A percentile compares a stretch with the other conserved stretches of the same genome.
These are phyloP conservation scores for Turdus rufiventris DNA, from an alignment of 2,113 vertebrate species.

Conservation along the genomic window DNA sequence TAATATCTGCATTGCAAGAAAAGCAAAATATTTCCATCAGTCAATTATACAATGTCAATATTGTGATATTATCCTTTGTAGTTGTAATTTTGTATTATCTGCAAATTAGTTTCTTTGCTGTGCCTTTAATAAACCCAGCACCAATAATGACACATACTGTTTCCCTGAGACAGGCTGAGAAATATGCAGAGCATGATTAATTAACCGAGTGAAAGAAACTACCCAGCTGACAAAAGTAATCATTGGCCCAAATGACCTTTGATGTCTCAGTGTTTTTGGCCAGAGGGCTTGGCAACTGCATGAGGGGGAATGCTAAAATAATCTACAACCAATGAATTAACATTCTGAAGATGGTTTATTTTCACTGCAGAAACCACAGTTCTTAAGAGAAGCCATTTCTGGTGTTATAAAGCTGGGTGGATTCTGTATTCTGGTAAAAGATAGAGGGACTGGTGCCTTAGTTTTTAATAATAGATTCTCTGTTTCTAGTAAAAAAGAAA, in stretches of 20 bases:
- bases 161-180: conserved; percentile 18
- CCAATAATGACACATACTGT: not conserved
- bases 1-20: not conserved
- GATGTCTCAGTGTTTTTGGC: conserved; percentile 30
- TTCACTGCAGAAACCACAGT: not conserved
- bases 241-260: conserved; percentile 57
- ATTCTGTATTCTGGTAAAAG: not conserved
- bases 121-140: not conserved
- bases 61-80: not conserved
- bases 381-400: not conserved
- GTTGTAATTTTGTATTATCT: not conserved
- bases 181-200: conserved; percentile 45
- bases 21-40: not conserved
- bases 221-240: conserved; percentile 46
- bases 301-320: not conserved
- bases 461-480: not conserved
- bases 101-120: not conserved
- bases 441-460: not conserved
- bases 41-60: not conserved
- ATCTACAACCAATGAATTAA: not conserved
- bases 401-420: not conserved
- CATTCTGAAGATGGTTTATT: not conserved
- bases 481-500: not conserved
- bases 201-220: conserved; percentile 46
- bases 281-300: conserved; percentile 14